These are phyloP conservation scores for Scaptodrosophila latifasciaeformis DNA, from an alignment of 2,888 invertebrate genomes.

Conservation along the genomic window DNA sequence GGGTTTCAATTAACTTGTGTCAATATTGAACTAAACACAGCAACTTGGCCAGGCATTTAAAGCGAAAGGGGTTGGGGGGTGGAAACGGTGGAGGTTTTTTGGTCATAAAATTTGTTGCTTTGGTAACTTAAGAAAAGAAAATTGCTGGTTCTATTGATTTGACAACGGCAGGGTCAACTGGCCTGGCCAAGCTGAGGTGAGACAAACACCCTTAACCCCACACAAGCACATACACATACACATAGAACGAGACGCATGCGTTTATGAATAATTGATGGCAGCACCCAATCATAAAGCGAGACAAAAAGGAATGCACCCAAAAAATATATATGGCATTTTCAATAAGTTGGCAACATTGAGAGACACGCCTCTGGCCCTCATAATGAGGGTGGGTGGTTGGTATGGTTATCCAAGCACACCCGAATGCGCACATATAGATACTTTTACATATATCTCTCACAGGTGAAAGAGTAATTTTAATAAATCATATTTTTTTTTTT, in stretches of 20 bases:
- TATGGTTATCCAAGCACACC: too few relatives aligned
- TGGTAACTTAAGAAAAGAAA: conserved; percentile 32
- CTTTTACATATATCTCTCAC: too few relatives aligned
- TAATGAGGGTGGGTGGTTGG: not conserved
- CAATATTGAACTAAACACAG: conserved; percentile 61
- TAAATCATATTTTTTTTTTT: too few relatives aligned
- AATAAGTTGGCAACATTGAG: conserved; percentile 39
- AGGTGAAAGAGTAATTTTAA: too few relatives aligned
- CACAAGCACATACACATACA: conserved; percentile 11
- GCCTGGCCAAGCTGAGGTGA: not conserved
- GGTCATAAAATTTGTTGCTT: conserved; percentile 11
- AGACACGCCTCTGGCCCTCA: conserved; percentile 42
- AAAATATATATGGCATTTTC: conserved; percentile 33
- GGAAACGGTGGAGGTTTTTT: too few relatives aligned
- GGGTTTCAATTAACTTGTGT: conserved; percentile 66
- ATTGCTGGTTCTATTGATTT: not conserved
- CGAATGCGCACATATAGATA: not conserved
- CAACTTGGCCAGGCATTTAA: conserved; percentile 13
- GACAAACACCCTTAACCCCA: conserved; percentile 13
- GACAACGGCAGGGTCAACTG: not conserved
- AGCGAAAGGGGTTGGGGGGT: conserved; percentile 13
- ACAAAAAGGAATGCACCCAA: conserved; percentile 38
- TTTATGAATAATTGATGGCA: conserved; percentile 68
- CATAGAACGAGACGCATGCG: conserved; percentile 1
- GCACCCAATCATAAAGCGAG: conserved; percentile 65